Base-by-base conservation (phyloP, 2,888 invertebrate genomes). In the Rhagonycha lutea region DNA sequence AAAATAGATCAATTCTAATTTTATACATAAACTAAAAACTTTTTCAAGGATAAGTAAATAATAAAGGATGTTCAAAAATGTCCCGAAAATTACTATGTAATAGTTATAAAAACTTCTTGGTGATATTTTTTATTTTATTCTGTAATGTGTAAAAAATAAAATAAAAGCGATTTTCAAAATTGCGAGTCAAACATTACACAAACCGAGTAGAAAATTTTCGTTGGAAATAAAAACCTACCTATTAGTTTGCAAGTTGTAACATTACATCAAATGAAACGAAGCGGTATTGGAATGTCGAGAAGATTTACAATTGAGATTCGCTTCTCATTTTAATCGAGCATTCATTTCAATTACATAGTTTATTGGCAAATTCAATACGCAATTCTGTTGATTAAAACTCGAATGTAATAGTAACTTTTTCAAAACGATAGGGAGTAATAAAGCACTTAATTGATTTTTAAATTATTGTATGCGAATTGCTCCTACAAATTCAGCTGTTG, bases 301-400 rank as follows among this genome's bases (percentile, higher is more conserved):
- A 65, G 63, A 65, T 65, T 65, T 65, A 65, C 63, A 65, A 65
- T 65, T 65, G 63, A 65, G 63, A 65, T 65, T 65, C 18, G n/a
- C 63, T 65, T 65, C 63, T 65, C 63, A 65, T 24, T 65, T 65
- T 65, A 65, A 65, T 65, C 63, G 63, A 65, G 12, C 63, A 65
- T 65, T 65, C 18, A n/a, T 65, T 65, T 65, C 63, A 65, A 65
- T 65, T 65, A 65, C 63, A 23, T 65, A 65, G 63, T 65, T 65
- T 65, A 65, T 65, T 65, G 63, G 63, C 23, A 65, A 65, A 14
- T 65, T 65, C 63, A 65, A 65, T 65, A 65, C 63, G 24, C 26
- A 65, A 26, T 65, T 65, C n/a, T 1, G 12, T 65, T 65, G 63
- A 65, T 65, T 65, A 65, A 65, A 65, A 12, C 24, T 24, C n/a